A percentile compares a stretch with the other conserved stretches of the same genome.
Evolutionary conservation across 2,113 vertebrate species (phyloP).

Genomic region (Esox niger): DNA sequence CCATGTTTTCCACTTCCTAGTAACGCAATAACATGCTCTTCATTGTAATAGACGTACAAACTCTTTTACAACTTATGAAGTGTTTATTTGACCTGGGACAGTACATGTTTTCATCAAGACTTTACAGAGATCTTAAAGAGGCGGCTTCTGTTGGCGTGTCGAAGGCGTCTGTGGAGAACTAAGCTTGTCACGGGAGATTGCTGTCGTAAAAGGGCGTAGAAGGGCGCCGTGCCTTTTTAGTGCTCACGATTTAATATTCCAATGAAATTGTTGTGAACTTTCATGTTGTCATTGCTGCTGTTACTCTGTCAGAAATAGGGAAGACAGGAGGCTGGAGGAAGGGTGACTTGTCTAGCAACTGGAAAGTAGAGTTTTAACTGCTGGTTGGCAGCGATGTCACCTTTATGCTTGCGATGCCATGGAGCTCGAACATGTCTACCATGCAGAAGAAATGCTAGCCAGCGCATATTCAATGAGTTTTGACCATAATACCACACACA

Average conservation of each 20-base stretch:
- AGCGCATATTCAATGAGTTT: too few species aligned
- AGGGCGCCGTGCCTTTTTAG: constrained; percentile 31
- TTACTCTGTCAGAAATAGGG: constrained; percentile 22
- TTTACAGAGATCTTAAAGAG: background rate
- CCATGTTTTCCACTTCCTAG: constrained; percentile 32
- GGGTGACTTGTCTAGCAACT: too few species aligned
- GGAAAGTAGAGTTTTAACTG: too few species aligned
- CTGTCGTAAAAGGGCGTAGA: constrained; percentile 47
- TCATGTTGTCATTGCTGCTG: constrained; percentile 29
- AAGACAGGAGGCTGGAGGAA: background rate
- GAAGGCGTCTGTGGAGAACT: background rate
- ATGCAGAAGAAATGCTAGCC: too few species aligned
- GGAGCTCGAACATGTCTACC: too few species aligned
- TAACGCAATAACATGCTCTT: background rate
- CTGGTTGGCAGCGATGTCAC: too few species aligned
- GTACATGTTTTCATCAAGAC: background rate
- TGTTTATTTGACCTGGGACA: background rate
- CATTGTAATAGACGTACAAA: background rate
- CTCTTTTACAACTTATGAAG: background rate
- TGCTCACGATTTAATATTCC: too few species aligned
- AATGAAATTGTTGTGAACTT: constrained; percentile 48
- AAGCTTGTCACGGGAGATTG: constrained; percentile 19
- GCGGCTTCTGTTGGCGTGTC: background rate
- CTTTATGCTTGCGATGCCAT: too few species aligned
- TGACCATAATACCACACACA: too few species aligned